Conservation (phyloP, 2,797 vertebrate species). For the Sebastes trivittatus region DNA sequence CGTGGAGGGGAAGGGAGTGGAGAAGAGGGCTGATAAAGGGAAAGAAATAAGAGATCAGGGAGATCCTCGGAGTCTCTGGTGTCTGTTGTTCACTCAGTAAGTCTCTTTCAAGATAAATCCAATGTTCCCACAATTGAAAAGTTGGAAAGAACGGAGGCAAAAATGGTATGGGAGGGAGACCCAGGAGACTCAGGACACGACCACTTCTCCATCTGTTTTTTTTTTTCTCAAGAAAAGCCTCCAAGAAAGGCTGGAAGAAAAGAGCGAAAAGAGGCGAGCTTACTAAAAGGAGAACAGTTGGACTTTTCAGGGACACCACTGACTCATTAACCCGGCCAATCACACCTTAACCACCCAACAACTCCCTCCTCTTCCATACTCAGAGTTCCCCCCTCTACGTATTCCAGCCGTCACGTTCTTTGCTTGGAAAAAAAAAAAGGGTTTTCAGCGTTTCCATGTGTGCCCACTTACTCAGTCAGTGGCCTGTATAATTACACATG, state of each 20-base stretch:
- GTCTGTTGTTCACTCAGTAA: conserved; percentile 14
- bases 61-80: conserved; percentile 21
- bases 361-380: conserved; percentile 10
- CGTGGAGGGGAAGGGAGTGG: not conserved
- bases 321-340: conserved; percentile 51
- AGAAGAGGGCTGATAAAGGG: conserved; percentile 1
- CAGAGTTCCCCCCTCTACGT: not conserved
- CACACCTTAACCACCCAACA: not conserved
- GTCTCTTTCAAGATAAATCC: conserved; percentile 33
- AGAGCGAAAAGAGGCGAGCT: conserved; percentile 10
- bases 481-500: conserved; percentile 66
- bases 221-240: conserved; percentile 9
- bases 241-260: conserved; percentile 22
- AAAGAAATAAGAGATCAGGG: conserved; percentile 5
- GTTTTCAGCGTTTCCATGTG: not conserved
- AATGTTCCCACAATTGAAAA: conserved; percentile 33
- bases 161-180: conserved; percentile 29
- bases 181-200: conserved; percentile 23
- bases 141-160: conserved; percentile 12
- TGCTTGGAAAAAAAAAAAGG: not conserved
- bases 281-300: conserved; percentile 50
- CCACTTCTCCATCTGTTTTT: conserved; percentile 7
- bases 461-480: conserved; percentile 43
- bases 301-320: conserved; percentile 37
- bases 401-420: conserved; percentile 13